Percentiles rank a stretch among this genome's conserved stretches.
phyloP scores from a whole-genome alignment of 1,140 invertebrate species.

The Schlechtendalia chinensis region DNA sequence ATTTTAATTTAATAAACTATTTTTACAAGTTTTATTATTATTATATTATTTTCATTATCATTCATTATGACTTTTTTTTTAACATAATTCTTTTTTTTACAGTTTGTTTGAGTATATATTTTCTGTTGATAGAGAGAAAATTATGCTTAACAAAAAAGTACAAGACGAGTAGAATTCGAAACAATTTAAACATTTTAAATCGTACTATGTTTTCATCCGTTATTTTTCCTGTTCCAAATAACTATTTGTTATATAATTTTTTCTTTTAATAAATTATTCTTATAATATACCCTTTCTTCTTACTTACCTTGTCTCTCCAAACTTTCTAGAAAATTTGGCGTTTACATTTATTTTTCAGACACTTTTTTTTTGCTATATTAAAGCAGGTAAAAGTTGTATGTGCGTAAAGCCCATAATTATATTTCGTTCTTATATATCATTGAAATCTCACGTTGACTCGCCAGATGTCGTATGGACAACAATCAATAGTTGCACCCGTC shows the following conservation, averaged over 20 bases:
- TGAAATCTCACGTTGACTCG: slow-evolving; percentile 5
- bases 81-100: too few species aligned
- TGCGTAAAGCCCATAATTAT: not conserved
- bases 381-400: slow-evolving; percentile 1
- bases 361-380: not conserved
- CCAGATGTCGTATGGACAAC: slow-evolving; percentile 30
- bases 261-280: slow-evolving; percentile 22
- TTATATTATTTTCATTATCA: too few species aligned
- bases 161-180: too few species aligned
- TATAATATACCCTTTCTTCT: not conserved
- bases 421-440: not conserved
- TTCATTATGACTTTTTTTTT: too few species aligned
- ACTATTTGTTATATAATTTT: slow-evolving; percentile 6
- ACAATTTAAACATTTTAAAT: too few species aligned
- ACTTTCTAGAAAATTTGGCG: not conserved
- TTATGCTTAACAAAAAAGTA: too few species aligned
- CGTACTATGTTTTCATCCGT: too few species aligned
- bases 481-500: slow-evolving; percentile 26
- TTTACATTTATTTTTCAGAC: not conserved
- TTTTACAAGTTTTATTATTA: too few species aligned
- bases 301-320: not conserved
- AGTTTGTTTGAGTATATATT: too few species aligned
- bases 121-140: too few species aligned
- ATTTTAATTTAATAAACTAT: too few species aligned
- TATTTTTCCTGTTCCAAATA: not conserved